Percentiles rank a stretch among this genome's conserved stretches.
Evolutionary conservation across 2,797 vertebrate species (phyloP).

Genomic region (Parauchenoglanis ngamensis): DNA sequence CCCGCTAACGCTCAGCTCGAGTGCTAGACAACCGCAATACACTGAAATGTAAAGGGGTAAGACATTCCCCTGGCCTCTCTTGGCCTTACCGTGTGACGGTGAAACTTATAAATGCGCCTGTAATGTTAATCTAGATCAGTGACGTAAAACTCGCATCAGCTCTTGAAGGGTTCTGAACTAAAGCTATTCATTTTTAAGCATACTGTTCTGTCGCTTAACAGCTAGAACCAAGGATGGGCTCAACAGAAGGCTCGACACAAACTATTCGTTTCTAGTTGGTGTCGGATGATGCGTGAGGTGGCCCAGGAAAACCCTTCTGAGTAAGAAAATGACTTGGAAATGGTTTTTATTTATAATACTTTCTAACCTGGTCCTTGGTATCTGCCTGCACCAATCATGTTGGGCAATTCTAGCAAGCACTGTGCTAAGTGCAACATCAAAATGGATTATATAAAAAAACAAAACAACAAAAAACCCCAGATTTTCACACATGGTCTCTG

Average conservation of each 20-base stretch:
- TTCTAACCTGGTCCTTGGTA: neutral
- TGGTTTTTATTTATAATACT: neutral
- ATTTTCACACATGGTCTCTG: neutral
- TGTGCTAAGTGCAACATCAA: neutral
- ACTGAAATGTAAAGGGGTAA: neutral
- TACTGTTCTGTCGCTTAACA: neutral
- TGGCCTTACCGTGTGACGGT: neutral
- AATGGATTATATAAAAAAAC: neutral
- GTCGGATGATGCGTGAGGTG: neutral
- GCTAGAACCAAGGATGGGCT: neutral
- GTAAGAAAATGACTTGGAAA: neutral
- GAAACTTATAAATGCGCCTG: neutral
- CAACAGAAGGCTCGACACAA: neutral
- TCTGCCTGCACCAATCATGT: neutral
- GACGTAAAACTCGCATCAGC: neutral
- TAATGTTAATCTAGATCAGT: neutral
- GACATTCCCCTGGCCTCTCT: neutral
- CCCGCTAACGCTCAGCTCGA: neutral
- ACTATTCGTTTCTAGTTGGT: neutral
- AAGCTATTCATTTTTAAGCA: neutral
- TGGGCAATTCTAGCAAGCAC: too few relatives aligned
- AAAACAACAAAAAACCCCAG: too few relatives aligned
- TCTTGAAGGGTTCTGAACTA: neutral
- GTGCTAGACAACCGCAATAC: neutral
- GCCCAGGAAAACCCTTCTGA: neutral